Conservation (phyloP, 2,797 vertebrate species). For the Carcharodon carcharias region DNA sequence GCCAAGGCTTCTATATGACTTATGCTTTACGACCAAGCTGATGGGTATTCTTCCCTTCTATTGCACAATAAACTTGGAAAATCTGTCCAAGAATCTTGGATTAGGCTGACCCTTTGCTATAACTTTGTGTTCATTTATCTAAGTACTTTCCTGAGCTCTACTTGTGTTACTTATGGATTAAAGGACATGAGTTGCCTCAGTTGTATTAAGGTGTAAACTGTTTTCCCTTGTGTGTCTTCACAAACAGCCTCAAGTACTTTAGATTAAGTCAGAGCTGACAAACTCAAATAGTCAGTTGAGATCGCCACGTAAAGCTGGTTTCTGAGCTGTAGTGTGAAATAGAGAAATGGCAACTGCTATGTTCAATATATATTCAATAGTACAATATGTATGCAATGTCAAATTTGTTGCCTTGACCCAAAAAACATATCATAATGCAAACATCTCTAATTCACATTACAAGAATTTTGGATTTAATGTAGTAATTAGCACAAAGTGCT, state of each 20-base stretch:
- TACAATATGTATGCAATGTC: background rate
- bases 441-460: background rate
- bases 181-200: background rate
- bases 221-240: background rate
- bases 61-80: background rate
- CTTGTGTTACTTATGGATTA: background rate
- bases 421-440: background rate
- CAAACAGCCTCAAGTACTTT: background rate
- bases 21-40: background rate
- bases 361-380: background rate
- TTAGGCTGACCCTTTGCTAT: background rate
- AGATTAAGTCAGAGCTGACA: background rate
- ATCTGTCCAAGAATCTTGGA: background rate
- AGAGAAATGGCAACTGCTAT: background rate
- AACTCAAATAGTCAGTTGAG: background rate
- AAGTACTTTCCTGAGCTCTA: background rate
- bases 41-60: background rate
- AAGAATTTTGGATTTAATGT: background rate
- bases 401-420: background rate
- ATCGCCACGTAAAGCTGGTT: background rate
- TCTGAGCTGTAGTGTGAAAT: background rate
- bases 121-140: background rate
- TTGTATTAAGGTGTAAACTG: background rate
- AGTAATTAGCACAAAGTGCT: background rate
- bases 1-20: background rate